Percentiles rank a stretch among this genome's conserved stretches.
These are phyloP conservation scores for Diorhabda sublineata DNA, from an alignment of 1,140 invertebrate genomes.

Conservation along the genomic window DNA sequence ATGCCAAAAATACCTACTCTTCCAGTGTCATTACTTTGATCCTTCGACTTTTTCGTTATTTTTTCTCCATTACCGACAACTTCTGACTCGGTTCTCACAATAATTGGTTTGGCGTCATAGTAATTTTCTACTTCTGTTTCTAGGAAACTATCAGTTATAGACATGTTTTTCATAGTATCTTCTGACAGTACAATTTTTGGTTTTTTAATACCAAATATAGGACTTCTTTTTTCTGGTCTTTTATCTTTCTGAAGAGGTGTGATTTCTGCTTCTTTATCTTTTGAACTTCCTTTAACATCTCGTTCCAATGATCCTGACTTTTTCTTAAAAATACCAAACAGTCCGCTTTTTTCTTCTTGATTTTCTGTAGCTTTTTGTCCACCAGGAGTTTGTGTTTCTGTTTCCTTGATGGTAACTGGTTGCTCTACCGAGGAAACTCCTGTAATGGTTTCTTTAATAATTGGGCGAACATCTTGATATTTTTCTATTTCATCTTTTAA, in stretches of 20 bases:
- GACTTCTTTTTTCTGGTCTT: slow-evolving; percentile 4
- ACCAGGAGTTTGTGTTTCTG: not conserved
- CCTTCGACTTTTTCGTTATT: slow-evolving; percentile 4
- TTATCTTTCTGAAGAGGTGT: not conserved
- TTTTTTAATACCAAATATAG: slow-evolving; percentile 1
- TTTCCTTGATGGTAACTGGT: not conserved
- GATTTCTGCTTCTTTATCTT: not conserved
- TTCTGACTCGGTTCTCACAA: too few relatives aligned
- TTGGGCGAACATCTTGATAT: slow-evolving; percentile 25
- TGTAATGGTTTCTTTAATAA: not conserved
- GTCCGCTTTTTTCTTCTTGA: slow-evolving; percentile 9
- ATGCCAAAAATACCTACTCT: slow-evolving; percentile 18
- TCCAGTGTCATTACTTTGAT: slow-evolving; percentile 12
- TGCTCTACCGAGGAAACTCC: too few relatives aligned
- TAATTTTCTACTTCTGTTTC: slow-evolving; percentile 20
- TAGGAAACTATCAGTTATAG: slow-evolving; percentile 13
- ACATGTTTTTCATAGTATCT: slow-evolving; percentile 16
- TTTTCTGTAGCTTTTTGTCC: not conserved
- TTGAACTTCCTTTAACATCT: not conserved
- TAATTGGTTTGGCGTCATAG: not conserved
- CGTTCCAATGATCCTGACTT: slow-evolving; percentile 3
- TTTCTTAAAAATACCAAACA: slow-evolving; percentile 22
- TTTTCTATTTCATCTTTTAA: slow-evolving; percentile 24
- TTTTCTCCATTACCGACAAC: not conserved
- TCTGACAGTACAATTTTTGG: slow-evolving; percentile 8